Base-by-base conservation (phyloP, 2,113 vertebrate species). In the Girardinichthys multiradiatus region DNA sequence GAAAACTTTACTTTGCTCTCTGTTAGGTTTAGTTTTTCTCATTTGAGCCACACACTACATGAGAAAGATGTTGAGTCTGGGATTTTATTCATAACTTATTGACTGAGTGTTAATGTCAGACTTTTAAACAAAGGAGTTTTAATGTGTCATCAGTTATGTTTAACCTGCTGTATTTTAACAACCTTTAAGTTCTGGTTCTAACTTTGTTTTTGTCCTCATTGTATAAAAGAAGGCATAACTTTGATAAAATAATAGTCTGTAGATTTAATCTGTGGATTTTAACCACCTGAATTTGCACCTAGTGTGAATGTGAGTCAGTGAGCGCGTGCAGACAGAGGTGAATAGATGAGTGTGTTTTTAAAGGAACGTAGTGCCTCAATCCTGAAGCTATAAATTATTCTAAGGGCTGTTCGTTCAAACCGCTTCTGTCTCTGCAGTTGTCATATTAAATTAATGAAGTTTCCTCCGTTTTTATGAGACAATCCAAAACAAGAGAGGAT, bases 331-430 rank as follows among this genome's bases (percentile, higher is more conserved):
- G n/a, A 28, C 19, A 14, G 61, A 58, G n/a, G 45, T 65, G 8
- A 63, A 35, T 59, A 57, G 0, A 48, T 48, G 51, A 42, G 62
- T 13, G 59, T 77, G 2, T 65, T 65, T 82, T 74, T 83, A 26
- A 74, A 64, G 48, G 24, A 77, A 33, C 66, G 51, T 79, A 83
- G 74, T 83, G 87, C 84, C 86, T 86, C 73, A 62, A 79, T 85
- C 72, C 60, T 76, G 33, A 72, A 82, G 74, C 61, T 86, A 33
- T 69, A 75, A 74, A 33, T 62, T 74, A 63, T 72, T 76, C 3
- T 61, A 64, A 76, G 68, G 78, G 74, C 74, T 86, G 30, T 82
- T 63, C 70, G 30, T 45, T 58, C 21, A 48, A 57, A 48, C 7
- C 64, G 0, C 37, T 28, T 26, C 68, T 77, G 37, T n/a, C 26